Percentiles rank a stretch among this genome's conserved stretches.
phyloP scores from a whole-genome alignment of 2,888 invertebrate genomes.

The Acrobasis repandana region DNA sequence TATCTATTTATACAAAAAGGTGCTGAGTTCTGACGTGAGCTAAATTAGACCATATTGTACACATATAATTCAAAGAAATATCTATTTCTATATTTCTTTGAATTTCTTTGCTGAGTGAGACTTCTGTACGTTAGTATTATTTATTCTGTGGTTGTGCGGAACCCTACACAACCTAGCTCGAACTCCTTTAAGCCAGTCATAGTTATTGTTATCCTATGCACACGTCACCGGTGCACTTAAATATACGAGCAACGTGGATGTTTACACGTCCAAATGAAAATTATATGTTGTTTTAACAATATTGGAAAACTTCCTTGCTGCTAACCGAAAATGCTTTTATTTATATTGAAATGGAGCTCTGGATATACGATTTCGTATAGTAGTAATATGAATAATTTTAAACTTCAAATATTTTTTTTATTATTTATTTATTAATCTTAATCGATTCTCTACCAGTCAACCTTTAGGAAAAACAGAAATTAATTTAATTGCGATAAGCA shows the following conservation, averaged over 20 bases:
- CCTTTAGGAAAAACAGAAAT: too few relatives aligned
- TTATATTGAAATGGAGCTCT: background rate
- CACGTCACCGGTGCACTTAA: background rate
- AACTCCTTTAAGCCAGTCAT: background rate
- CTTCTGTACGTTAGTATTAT: too few relatives aligned
- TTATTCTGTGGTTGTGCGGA: background rate
- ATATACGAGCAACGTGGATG: background rate
- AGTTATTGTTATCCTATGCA: background rate
- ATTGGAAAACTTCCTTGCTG: conserved; percentile 7
- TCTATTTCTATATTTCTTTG: too few relatives aligned
- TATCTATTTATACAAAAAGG: too few relatives aligned
- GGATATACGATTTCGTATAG: background rate
- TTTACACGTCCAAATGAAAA: background rate
- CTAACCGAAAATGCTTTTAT: background rate
- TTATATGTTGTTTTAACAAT: conserved; percentile 3
- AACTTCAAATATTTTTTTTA: background rate
- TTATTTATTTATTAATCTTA: too few relatives aligned
- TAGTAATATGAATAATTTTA: background rate
- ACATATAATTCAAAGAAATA: too few relatives aligned
- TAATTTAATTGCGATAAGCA: too few relatives aligned
- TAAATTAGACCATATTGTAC: too few relatives aligned
- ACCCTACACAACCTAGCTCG: background rate
- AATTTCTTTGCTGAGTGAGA: too few relatives aligned
- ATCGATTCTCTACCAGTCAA: too few relatives aligned
- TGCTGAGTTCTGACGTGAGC: too few relatives aligned